phyloP scores from a whole-genome alignment of 2,113 vertebrate species.

The Erythrocercus mccallii region DNA sequence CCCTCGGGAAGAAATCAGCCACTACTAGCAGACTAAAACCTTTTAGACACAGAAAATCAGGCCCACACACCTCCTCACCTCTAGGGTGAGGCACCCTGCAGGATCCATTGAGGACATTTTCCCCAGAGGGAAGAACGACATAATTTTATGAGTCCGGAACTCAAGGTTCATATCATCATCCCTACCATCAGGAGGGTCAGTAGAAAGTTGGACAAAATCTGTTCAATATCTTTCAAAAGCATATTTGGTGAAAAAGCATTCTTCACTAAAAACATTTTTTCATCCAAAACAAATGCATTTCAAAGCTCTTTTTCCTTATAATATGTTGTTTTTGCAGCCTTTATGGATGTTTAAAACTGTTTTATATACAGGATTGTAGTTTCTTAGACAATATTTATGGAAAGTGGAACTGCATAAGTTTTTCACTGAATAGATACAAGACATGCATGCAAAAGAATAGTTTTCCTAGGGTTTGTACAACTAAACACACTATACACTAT shows the following conservation, averaged over 20 bases:
- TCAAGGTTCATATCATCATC: neutral
- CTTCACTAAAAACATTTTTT: neutral
- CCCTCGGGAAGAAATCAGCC: too few relatives aligned
- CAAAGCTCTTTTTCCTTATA: neutral
- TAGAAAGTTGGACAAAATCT: neutral
- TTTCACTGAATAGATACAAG: neutral
- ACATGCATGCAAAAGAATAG: neutral
- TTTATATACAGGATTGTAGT: neutral
- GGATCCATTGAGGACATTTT: rapidly evolving
- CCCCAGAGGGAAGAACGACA: neutral
- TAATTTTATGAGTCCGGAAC: neutral
- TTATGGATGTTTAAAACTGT: neutral
- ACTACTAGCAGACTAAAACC: too few relatives aligned
- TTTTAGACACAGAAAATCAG: too few relatives aligned
- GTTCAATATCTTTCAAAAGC: neutral
- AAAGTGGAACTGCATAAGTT: neutral
- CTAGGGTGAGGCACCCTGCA: neutral
- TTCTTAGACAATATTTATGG: neutral
- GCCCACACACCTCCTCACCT: too few relatives aligned
- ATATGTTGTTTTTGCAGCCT: neutral
- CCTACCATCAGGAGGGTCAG: neutral
- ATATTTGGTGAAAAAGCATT: neutral
- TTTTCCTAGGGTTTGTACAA: neutral
- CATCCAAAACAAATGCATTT: neutral
- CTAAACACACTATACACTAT: neutral